Evolutionary conservation across 2,888 invertebrate genomes (phyloP), one percentile per base, ranked within the genome.

Genomic region (Bombyx huttoni): DNA sequence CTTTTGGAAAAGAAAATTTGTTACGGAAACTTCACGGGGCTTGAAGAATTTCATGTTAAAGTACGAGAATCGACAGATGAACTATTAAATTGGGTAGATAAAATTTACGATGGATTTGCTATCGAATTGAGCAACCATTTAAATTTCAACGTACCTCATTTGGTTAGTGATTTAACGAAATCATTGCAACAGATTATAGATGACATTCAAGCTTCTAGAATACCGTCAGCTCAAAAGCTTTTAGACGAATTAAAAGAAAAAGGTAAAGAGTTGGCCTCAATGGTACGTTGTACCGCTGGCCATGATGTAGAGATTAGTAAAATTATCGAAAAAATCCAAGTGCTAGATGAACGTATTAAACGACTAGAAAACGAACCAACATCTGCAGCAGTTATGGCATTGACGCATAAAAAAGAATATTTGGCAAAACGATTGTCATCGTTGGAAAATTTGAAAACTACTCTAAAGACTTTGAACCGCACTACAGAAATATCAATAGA

Each of bases 241-340:
- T 47, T 81, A 47, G 68, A 75, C 35, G 63, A 79, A 51, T 63
- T 85, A 49, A 80, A 75, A 57, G 56, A 58, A 46, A 75, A 71
- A 53, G 80, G 81, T 2, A 70, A 63, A 58, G 70, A 78, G 58
- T 50, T 84, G 40, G 65, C 65, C 50, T 63, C 73, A 46, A 77
- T 87, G 76, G 65, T 87, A 58, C 67, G 78, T 7, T 64, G 67
- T 46, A 78, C 77, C 13, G 64, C 72, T 46, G 65, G 63, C 5
- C 83, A 82, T 56, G 60, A 59, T 54, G 68, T 85, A 33, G 87
- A 88, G 70, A 80, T 82, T 3, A 72, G 67, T 55, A 86, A 76
- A 64, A 68, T 85, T 7, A 53, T 67, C 10, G 75, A 81, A 55
- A 88, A 84, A 62, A 79, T 87, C 49, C 63, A 64, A 47, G 53